Percentiles rank a stretch among this genome's conserved stretches.
Evolutionary conservation across 1,140 invertebrate genomes (phyloP).

Genomic region (Lordiphosa clarofinis): DNA sequence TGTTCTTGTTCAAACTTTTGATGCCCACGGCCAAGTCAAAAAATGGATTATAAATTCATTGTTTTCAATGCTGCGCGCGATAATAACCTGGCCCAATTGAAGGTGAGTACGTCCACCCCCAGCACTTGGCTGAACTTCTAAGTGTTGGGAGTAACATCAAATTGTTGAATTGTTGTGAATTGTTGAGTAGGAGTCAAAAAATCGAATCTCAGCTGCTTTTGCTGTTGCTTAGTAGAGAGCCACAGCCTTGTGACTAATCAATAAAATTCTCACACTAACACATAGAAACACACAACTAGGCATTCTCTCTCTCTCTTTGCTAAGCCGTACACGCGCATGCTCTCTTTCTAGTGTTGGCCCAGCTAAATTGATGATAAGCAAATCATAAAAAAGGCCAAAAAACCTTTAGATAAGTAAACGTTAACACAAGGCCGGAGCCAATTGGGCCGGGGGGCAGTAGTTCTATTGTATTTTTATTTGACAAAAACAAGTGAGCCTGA

Average conservation of each 20-base stretch:
- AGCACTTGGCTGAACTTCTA: constrained; percentile 1
- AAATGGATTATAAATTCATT: constrained; percentile 76
- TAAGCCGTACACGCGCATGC: constrained; percentile 40
- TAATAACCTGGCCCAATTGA: constrained; percentile 70
- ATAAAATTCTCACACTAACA: constrained; percentile 59
- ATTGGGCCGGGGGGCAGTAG: too few relatives aligned
- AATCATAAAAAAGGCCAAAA: constrained; percentile 4
- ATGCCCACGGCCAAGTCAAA: constrained; percentile 12
- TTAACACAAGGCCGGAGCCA: too few relatives aligned
- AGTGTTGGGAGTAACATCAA: constrained; percentile 4
- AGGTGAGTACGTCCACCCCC: constrained; percentile 49
- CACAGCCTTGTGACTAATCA: constrained; percentile 73
- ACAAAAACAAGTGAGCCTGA: too few relatives aligned
- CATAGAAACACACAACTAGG: constrained; percentile 4
- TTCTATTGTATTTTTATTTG: too few relatives aligned
- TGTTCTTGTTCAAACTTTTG: constrained; percentile 9
- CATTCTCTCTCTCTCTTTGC: constrained; percentile 8
- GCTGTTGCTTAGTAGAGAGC: constrained; percentile 17
- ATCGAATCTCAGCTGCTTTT: constrained; percentile 43
- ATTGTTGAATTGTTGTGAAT: too few relatives aligned
- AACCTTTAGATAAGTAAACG: background rate
- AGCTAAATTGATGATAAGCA: constrained; percentile 18
- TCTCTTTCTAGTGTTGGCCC: constrained; percentile 22
- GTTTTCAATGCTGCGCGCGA: constrained; percentile 77
- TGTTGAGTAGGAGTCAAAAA: constrained; percentile 5